These are phyloP conservation scores for Isaurus tuberculatus DNA, from an alignment of 92 coral and sea anemone genomes.

Conservation along the genomic window DNA sequence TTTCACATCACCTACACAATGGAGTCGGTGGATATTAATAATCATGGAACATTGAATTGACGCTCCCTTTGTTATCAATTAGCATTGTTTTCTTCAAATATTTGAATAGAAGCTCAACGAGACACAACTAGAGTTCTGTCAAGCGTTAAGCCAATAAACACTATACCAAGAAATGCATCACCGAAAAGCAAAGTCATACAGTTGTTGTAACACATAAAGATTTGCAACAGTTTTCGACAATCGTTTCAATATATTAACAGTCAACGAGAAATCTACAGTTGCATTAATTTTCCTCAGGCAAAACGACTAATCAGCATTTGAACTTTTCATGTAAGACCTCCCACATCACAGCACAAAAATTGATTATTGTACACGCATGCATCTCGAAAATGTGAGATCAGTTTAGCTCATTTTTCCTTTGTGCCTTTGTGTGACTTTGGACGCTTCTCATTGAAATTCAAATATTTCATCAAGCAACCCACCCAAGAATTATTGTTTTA, in stretches of 20 bases:
- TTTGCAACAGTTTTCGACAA: too few species aligned
- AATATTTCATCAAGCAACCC: neutral
- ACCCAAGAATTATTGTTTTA: neutral
- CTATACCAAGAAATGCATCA: neutral
- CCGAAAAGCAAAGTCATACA: neutral
- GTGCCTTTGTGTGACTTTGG: neutral
- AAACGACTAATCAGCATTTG: neutral
- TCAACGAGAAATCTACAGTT: neutral
- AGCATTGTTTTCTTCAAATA: slow-evolving; percentile 9
- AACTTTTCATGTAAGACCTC: neutral
- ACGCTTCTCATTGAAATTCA: neutral
- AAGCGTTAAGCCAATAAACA: slow-evolving; percentile 28
- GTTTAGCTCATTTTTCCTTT: too few species aligned
- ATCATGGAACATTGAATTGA: slow-evolving; percentile 16
- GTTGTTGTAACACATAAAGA: too few species aligned
- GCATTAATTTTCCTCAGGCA: neutral
- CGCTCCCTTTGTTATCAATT: slow-evolving; percentile 13
- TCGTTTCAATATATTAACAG: neutral
- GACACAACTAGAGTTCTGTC: slow-evolving; percentile 15
- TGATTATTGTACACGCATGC: neutral
- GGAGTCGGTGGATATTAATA: slow-evolving; percentile 22
- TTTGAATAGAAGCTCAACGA: slow-evolving; percentile 14
- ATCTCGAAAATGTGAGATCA: neutral
- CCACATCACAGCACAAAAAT: neutral
- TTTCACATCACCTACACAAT: slow-evolving; percentile 33